Evolutionary conservation across 2,888 invertebrate genomes (phyloP).

Genomic region (Endotricha flammealis): DNA sequence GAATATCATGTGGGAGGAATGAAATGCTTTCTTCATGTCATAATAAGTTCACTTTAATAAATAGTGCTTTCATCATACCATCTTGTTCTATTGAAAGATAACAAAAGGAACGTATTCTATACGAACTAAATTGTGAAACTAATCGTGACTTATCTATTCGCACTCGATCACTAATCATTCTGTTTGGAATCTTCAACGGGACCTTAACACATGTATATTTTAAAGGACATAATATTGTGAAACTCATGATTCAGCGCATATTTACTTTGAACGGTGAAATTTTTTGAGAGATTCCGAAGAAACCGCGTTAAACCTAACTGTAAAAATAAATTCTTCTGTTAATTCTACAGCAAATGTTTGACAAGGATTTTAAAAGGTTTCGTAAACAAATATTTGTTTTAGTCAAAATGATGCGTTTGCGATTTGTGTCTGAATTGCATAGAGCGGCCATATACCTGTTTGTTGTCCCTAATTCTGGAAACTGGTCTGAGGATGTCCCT

Average conservation of each 20-base stretch:
- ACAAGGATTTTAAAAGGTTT: constrained; percentile 5
- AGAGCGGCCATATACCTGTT: no score
- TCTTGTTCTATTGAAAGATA: constrained; percentile 17
- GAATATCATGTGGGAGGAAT: no score
- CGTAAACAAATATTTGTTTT: background rate
- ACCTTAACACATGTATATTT: constrained; percentile 20
- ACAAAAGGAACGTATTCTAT: constrained; percentile 29
- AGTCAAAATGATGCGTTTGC: background rate
- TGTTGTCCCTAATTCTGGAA: no score
- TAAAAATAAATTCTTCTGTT: constrained; percentile 3
- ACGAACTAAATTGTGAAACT: constrained; percentile 33
- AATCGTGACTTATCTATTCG: constrained; percentile 47
- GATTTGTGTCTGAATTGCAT: no score
- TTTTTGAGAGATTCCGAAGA: constrained; percentile 2
- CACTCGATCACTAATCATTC: constrained; percentile 47
- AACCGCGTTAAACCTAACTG: constrained; percentile 7
- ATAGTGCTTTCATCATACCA: constrained; percentile 2
- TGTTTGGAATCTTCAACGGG: constrained; percentile 39
- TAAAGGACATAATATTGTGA: constrained; percentile 10
- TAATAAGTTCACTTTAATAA: no score
- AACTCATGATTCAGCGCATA: constrained; percentile 15
- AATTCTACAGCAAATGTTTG: constrained; percentile 4
- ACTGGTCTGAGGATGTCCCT: no score
- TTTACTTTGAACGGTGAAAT: constrained; percentile 3
- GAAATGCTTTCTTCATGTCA: no score